Percentiles rank a stretch among this genome's conserved stretches.
Evolutionary conservation across 2,113 vertebrate species (phyloP).

Genomic region (Oryzias celebensis): DNA sequence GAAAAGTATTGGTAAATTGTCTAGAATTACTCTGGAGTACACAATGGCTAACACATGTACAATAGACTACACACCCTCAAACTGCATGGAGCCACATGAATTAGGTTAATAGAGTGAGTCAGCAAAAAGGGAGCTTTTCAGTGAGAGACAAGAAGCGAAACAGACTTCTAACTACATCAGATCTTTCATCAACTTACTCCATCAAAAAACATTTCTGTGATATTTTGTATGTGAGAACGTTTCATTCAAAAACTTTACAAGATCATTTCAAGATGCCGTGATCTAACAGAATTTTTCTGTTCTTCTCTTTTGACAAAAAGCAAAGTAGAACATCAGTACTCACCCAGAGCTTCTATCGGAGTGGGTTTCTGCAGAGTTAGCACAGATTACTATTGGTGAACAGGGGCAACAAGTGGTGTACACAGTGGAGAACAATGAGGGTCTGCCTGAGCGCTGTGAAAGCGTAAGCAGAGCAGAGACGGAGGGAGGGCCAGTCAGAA

Average conservation of each 20-base stretch:
- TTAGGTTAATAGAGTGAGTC: conserved; percentile 61
- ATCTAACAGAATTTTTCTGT: conserved; percentile 24
- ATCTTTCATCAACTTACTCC: not conserved
- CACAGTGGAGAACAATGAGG: conserved; percentile 73
- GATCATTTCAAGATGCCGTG: conserved; percentile 11
- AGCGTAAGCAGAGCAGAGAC: conserved; percentile 52
- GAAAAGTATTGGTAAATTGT: not conserved
- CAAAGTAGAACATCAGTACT: conserved; percentile 44
- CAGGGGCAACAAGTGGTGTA: conserved; percentile 62
- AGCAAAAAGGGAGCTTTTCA: conserved; percentile 45
- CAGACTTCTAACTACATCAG: conserved; percentile 13
- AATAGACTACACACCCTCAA: conserved; percentile 29
- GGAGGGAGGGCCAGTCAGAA: conserved; percentile 64
- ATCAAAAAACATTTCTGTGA: no score
- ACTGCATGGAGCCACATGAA: conserved; percentile 40
- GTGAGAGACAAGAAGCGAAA: conserved; percentile 16
- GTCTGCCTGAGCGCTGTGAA: conserved; percentile 56
- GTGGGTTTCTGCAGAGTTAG: conserved; percentile 20
- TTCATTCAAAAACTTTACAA: conserved; percentile 15
- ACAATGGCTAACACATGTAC: conserved; percentile 41
- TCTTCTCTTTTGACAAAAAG: conserved; percentile 5
- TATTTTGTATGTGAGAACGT: no score
- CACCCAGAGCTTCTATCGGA: conserved; percentile 38
- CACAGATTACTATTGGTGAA: conserved; percentile 35
- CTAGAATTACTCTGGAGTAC: conserved; percentile 9